phyloP scores from a whole-genome alignment of 2,797 vertebrate genomes.

The Pelodytes ibericus region DNA sequence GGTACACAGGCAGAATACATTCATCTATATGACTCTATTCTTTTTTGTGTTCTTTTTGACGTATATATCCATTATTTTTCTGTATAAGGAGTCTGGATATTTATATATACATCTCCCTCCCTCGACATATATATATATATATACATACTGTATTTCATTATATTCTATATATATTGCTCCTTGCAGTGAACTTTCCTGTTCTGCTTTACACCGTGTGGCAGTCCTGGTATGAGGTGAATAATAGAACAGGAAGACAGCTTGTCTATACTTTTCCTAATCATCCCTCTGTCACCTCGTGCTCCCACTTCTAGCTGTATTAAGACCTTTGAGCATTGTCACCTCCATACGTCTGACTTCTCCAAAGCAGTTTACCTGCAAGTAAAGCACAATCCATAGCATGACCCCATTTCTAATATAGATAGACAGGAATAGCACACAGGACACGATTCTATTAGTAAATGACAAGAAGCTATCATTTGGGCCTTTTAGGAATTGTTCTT shows the following conservation, averaged over 20 bases:
- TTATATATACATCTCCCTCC: constrained; percentile 1
- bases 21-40: too few relatives aligned
- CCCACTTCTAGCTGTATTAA: not conserved
- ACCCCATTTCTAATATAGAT: constrained; percentile 23
- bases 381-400: not conserved
- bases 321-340: constrained; percentile 2
- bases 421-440: not conserved
- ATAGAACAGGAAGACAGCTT: not conserved
- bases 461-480: not conserved
- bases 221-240: not conserved
- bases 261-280: constrained; percentile 1
- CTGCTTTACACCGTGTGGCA: not conserved
- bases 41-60: too few relatives aligned
- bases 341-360: constrained; percentile 13
- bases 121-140: constrained; percentile 16
- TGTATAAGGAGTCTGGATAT: not conserved
- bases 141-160: not conserved
- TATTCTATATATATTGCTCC: not conserved
- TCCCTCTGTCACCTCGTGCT: not conserved
- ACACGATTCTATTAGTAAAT: not conserved
- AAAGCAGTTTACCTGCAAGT: not conserved
- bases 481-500: constrained; percentile 11
- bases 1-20: too few relatives aligned
- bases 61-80: not conserved
- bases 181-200: not conserved